Base-by-base conservation (phyloP, 2,797 vertebrate species). In the Alauda arvensis region DNA sequence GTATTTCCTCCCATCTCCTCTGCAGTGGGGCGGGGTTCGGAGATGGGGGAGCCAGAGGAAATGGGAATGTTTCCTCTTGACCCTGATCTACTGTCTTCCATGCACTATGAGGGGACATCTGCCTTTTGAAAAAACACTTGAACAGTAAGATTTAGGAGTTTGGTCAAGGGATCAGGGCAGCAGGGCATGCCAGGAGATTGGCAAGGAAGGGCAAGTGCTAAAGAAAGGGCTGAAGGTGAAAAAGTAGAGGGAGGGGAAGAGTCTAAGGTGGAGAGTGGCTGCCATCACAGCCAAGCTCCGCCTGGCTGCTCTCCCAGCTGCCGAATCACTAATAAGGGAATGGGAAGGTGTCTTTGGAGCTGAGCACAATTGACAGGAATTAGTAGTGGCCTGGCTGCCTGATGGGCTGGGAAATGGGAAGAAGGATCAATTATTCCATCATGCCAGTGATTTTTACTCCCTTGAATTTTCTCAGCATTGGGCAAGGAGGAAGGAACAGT, bases 281-380 rank as follows among this genome's bases (percentile, higher is more conserved):
- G 53, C 34, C 52, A 34, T 62, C 57, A 29, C 34, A 57, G 48
- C 48, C 65, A 74, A 68, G 43, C 63, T 49, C n/a, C 6, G 2
- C 70, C 70, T 66, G 80, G 81, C 21, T 0, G 0, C 57, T 51
- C 17, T 87, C 56, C 53, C 1, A 1, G 33, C 48, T 71, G 56
- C 67, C 0, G 0, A 72, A 48, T 42, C 0, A 1, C 40, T 91
- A 49, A 75, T 10, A 40, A 77, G 56, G 53, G 19, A 34, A 24
- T 0, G 3, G 69, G 66, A 83, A 55, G 55, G 46, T 1, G 1
- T 61, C 37, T 9, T 45, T 12, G 40, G 67, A 63, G 33, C 55
- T 39, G 49, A 82, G 51, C 23, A 51, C 45, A 52, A 52, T 1
- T 71, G 78, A 77, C 48, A 91, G 45, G 29, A 39, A 75, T 88